phyloP scores from a whole-genome alignment of 1,140 invertebrate genomes.

The Zaprionus tsacasi region DNA sequence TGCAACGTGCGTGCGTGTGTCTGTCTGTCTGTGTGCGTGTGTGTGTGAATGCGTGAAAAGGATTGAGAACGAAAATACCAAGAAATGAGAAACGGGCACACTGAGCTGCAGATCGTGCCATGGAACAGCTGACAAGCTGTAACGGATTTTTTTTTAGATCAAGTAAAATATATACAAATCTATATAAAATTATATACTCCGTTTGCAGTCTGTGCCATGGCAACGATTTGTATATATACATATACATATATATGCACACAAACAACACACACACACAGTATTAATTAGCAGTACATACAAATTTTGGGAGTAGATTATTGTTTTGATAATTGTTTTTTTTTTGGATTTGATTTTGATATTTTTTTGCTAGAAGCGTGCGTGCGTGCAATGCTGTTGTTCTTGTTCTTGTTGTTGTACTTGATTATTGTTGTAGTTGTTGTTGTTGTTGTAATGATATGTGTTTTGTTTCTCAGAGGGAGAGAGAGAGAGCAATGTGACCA shows the following conservation, averaged over 20 bases:
- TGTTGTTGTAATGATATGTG: slow-evolving; percentile 42
- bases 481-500: slow-evolving; percentile 63
- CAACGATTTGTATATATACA: background rate
- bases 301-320: slow-evolving; percentile 44
- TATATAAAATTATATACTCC: no score
- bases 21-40: background rate
- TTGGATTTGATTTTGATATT: slow-evolving; percentile 10
- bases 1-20: background rate
- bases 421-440: slow-evolving; percentile 51
- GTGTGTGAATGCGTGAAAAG: slow-evolving; percentile 1
- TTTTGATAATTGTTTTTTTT: slow-evolving; percentile 21
- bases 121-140: slow-evolving; percentile 23
- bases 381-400: slow-evolving; percentile 52
- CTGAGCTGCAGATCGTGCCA: slow-evolving; percentile 3
- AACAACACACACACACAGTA: slow-evolving; percentile 29
- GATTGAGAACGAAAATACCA: slow-evolving; percentile 10
- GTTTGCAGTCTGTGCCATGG: slow-evolving; percentile 6
- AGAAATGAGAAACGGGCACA: slow-evolving; percentile 33
- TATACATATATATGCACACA: slow-evolving; percentile 6
- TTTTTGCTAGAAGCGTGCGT: slow-evolving; percentile 53
- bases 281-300: slow-evolving; percentile 70
- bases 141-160: background rate
- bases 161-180: no score
- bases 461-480: slow-evolving; percentile 28
- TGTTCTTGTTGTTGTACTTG: slow-evolving; percentile 32